Conservation (phyloP, 1,140 invertebrate species). For the Sitobion miscanthi region DNA sequence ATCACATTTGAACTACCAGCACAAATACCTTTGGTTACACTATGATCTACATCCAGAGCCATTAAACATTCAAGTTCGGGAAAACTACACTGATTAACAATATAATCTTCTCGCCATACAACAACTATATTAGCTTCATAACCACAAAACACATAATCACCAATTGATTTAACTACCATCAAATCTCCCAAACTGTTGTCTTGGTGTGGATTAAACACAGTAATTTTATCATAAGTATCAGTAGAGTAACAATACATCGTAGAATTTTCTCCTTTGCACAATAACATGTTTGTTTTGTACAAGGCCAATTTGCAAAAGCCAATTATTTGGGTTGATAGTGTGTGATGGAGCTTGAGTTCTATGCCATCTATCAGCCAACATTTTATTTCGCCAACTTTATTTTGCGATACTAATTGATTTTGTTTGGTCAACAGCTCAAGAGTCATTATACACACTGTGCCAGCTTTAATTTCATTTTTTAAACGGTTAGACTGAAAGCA, state of each 20-base stretch:
- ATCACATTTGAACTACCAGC: slow-evolving; percentile 70
- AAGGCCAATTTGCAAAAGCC: slow-evolving; percentile 32
- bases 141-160: slow-evolving; percentile 38
- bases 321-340: background rate
- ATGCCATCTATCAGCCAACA: slow-evolving; percentile 31
- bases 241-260: slow-evolving; percentile 26
- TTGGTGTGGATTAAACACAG: background rate
- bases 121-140: slow-evolving; percentile 29
- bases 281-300: slow-evolving; percentile 21
- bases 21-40: slow-evolving; percentile 70
- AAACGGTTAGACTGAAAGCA: slow-evolving; percentile 39
- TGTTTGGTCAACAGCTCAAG: background rate
- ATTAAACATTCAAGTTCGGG: slow-evolving; percentile 67
- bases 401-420: slow-evolving; percentile 31
- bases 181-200: background rate
- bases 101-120: background rate
- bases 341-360: background rate
- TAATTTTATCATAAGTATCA: slow-evolving; percentile 5
- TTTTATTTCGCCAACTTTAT: slow-evolving; percentile 5
- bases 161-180: background rate
- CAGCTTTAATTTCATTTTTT: background rate
- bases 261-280: slow-evolving; percentile 29
- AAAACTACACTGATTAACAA: background rate
- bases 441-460: background rate
- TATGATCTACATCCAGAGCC: slow-evolving; percentile 72